Evolutionary conservation across 2,113 vertebrate species (phyloP), one percentile per base, ranked within the genome.

Genomic region (Gallinago paraguaiae): DNA sequence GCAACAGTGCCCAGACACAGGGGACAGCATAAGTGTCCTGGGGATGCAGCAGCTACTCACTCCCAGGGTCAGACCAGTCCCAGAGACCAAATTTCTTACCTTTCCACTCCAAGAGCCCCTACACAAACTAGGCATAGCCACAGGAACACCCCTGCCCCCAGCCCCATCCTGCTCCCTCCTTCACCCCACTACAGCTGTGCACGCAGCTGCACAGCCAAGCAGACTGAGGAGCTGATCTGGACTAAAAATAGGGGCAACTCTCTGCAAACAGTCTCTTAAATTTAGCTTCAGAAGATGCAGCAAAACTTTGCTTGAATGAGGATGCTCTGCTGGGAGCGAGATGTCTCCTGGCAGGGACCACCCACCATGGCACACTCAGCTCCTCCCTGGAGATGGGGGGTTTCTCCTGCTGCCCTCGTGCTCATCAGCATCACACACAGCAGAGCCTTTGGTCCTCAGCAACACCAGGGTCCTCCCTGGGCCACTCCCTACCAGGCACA

Each of bases 341-440:
- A 46, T 31, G 17, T 19, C 30, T 77, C 51, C 65, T 30, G 15
- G 18, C 24, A 61, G 7, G 7, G 16, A n/a, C 23, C 17, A 9
- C 17, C 45, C 56, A 65, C 13, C 2, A 0, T 2, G 13, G 56
- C n/a, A 60, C 0, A 0, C 31, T 30, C 19, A 7, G 23, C 11
- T 64, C n/a, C 24, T 78, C 30, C 63, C 63, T 24, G 16, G 24
- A 43, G 45, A 2, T 3, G 3, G 0, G 3, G 3, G 5, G 19
- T 33, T 78, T 25, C 71, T 87, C 87, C 24, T 22, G 18, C 46
- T 63, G 19, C 31, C 43, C 67, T 48, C 3, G 0, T 17, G 9
- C 48, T 12, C 61, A 20, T 2, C 82, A 60, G 65, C 56, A 59
- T 11, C 2, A 0, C 37, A 25, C 61, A 41, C 7, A 4, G 2